These are phyloP conservation scores for Genyomyrus donnyi DNA, from an alignment of 2,113 vertebrate genomes.

Conservation along the genomic window DNA sequence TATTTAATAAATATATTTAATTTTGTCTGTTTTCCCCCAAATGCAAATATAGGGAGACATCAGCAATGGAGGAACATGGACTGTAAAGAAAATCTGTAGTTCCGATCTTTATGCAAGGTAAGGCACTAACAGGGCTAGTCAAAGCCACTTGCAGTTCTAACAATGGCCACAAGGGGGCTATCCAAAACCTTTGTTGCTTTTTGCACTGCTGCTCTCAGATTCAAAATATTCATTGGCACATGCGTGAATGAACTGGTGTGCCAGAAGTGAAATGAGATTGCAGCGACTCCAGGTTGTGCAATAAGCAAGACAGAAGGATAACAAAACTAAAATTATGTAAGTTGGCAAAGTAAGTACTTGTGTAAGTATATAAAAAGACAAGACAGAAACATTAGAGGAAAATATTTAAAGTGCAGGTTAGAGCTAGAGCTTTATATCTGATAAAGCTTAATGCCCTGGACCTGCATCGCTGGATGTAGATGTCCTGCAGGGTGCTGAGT, in stretches of 20 bases:
- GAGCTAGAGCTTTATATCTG: background rate
- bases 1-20: background rate
- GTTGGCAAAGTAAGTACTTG: background rate
- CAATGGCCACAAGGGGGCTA: background rate
- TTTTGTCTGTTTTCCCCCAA: background rate
- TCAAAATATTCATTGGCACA: background rate
- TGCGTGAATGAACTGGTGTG: background rate
- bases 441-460: background rate
- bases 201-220: background rate
- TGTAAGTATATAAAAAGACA: background rate
- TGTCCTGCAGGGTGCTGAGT: background rate
- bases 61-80: slow-evolving; percentile 45
- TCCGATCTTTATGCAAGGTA: slow-evolving; percentile 29
- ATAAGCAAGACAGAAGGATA: background rate
- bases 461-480: no score
- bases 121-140: background rate
- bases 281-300: background rate
- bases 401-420: background rate
- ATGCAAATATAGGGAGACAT: slow-evolving; percentile 45
- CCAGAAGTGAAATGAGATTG: background rate
- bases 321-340: background rate
- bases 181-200: background rate
- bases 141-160: background rate
- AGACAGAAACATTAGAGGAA: background rate
- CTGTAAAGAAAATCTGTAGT: slow-evolving; percentile 28